These are phyloP conservation scores for Orthonevra nobilis DNA, from an alignment of 2,888 invertebrate genomes.

Conservation along the genomic window DNA sequence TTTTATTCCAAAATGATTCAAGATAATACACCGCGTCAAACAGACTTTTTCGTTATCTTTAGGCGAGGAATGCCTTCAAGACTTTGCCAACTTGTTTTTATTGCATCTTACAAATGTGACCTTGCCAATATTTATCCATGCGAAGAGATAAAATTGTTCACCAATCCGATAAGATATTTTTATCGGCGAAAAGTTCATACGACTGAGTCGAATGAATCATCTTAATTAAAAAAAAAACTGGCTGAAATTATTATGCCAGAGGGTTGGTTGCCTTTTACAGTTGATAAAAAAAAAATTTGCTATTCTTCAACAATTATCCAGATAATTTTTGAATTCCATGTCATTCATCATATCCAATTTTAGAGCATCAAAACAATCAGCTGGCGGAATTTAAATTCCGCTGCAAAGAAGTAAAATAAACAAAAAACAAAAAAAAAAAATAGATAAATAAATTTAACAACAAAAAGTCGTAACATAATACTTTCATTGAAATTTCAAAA, in stretches of 20 bases:
- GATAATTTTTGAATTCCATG: no score
- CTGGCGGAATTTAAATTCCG: constrained; percentile 49
- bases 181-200: background rate
- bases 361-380: constrained; percentile 32
- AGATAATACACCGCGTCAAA: no score
- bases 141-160: background rate
- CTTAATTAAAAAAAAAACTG: background rate
- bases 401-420: background rate
- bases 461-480: constrained; percentile 59
- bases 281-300: no score
- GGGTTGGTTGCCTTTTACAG: no score
- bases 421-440: background rate
- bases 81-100: background rate
- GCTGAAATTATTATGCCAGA: constrained; percentile 3
- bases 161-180: constrained; percentile 20
- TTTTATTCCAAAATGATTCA: no score
- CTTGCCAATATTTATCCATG: constrained; percentile 17
- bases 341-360: no score
- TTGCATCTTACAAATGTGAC: constrained; percentile 28
- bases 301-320: no score
- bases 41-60: no score
- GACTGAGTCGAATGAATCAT: background rate
- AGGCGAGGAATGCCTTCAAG: background rate
- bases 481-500: constrained; percentile 70
- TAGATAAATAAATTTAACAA: constrained; percentile 23